Conservation (phyloP, 2,888 invertebrate species). For the Polyommatus iphigenia region DNA sequence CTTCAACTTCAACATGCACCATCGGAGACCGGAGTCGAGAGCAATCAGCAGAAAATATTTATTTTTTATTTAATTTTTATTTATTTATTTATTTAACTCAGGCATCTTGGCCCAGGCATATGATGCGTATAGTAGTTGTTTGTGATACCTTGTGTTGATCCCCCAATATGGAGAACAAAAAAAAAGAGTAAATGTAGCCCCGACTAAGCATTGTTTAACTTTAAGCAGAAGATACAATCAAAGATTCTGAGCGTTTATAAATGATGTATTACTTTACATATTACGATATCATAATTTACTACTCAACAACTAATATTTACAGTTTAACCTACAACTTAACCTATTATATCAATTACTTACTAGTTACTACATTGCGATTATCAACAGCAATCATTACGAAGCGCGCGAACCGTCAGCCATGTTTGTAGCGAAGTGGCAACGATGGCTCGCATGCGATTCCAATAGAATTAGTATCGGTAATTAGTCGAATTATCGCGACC, state of each 20-base stretch:
- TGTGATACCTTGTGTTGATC: no score
- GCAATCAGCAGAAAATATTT: no score
- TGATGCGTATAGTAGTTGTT: no score
- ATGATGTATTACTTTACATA: no score
- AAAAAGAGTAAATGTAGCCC: no score
- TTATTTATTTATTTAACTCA: no score
- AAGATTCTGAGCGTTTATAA: not conserved
- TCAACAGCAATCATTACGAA: constrained; percentile 1
- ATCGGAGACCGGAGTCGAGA: no score
- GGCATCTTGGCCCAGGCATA: no score
- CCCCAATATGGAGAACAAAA: no score
- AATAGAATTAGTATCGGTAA: constrained; percentile 51
- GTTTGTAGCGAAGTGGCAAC: not conserved
- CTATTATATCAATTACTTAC: not conserved
- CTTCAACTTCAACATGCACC: not conserved
- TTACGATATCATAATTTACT: not conserved
- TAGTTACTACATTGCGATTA: not conserved
- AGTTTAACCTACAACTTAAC: not conserved
- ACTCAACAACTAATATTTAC: not conserved
- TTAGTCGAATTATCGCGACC: constrained; percentile 59
- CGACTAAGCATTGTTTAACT: no score
- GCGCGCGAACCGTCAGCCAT: not conserved
- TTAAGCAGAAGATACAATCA: no score
- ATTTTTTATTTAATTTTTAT: no score
- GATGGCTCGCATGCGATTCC: constrained; percentile 44